A percentile compares a stretch with the other conserved stretches of the same genome.
Evolutionary conservation across 2,797 vertebrate genomes (phyloP).

Genomic region (Diceros bicornis): DNA sequence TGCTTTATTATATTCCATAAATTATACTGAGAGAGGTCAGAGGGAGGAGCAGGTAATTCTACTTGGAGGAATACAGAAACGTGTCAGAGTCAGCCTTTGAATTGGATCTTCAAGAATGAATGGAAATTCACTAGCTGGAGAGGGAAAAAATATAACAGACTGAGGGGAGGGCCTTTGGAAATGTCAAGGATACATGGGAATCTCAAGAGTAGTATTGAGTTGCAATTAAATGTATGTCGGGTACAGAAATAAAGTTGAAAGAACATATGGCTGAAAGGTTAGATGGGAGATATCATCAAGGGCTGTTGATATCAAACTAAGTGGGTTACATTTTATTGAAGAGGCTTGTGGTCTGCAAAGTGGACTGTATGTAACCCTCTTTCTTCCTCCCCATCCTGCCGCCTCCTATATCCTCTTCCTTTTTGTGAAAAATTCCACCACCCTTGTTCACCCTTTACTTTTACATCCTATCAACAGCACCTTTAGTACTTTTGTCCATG

Average conservation of each 20-base stretch:
- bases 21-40: neutral
- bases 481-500: neutral
- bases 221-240: neutral
- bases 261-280: neutral
- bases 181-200: neutral
- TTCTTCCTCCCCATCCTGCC: neutral
- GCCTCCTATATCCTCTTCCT: neutral
- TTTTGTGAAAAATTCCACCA: neutral
- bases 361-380: accelerated
- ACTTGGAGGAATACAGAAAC: neutral
- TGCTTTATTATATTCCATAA: neutral
- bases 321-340: neutral
- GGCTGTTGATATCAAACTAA: neutral
- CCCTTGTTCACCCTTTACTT: accelerated
- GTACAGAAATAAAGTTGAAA: neutral
- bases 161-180: neutral
- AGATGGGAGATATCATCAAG: neutral
- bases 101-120: neutral
- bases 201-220: neutral
- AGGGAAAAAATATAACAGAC: neutral
- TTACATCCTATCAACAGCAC: neutral
- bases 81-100: neutral
- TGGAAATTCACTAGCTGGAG: neutral
- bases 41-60: neutral
- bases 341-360: neutral